phyloP scores from a whole-genome alignment of 2,888 invertebrate genomes.

The Abrostola tripartita region DNA sequence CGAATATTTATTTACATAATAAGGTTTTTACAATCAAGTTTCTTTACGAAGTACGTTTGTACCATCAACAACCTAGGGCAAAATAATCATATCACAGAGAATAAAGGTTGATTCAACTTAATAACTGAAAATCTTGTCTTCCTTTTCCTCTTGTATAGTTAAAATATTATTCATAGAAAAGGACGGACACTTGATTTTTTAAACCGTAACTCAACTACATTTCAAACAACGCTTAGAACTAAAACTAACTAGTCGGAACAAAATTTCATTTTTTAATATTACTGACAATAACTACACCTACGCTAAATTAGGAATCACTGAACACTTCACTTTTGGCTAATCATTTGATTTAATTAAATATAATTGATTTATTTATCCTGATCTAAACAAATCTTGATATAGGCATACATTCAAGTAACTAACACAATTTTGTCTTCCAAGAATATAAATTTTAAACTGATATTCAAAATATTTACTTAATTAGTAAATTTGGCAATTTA shows the following conservation, averaged over 20 bases:
- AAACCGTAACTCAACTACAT: conserved; percentile 32
- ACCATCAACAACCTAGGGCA: conserved; percentile 69
- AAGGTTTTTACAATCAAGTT: conserved; percentile 56
- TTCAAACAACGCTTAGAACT: conserved; percentile 45
- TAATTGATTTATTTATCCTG: conserved; percentile 46
- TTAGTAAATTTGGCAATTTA: conserved; percentile 11
- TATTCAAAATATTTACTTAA: conserved; percentile 3
- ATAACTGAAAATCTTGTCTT: conserved; percentile 46
- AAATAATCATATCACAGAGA: conserved; percentile 84
- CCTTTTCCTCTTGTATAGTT: conserved; percentile 48
- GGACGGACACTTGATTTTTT: conserved; percentile 54
- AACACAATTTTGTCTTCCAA: conserved; percentile 11
- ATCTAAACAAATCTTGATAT: conserved; percentile 30
- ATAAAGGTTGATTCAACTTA: conserved; percentile 70
- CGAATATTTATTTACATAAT: conserved; percentile 79
- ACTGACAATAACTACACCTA: conserved; percentile 50
- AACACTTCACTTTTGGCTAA: conserved; percentile 76
- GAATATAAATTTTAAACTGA: conserved; percentile 25
- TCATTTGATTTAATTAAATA: conserved; percentile 63
- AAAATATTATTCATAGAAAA: conserved; percentile 51
- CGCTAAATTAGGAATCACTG: conserved; percentile 69
- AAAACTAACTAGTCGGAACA: conserved; percentile 29
- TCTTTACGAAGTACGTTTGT: conserved; percentile 66
- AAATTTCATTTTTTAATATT: conserved; percentile 45
- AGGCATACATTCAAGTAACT: conserved; percentile 15